A percentile compares a stretch with the other conserved stretches of the same genome.
Evolutionary conservation across 1,140 invertebrate species (phyloP).

Genomic region (Drosophila seguyi): DNA sequence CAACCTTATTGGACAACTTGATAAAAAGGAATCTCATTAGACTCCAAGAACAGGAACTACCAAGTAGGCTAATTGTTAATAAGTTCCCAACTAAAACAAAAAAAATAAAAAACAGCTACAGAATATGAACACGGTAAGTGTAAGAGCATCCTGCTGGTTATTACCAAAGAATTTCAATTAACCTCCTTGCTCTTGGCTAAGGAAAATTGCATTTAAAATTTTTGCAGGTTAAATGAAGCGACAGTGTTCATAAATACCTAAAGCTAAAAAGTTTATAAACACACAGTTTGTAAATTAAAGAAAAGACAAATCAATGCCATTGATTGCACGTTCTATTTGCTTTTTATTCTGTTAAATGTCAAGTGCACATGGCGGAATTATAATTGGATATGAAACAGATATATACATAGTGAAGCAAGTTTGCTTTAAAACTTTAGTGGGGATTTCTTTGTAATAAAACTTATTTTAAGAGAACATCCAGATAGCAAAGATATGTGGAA

Average conservation of each 20-base stretch:
- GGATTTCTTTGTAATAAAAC: background rate
- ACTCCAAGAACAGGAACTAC: background rate
- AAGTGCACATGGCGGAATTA: background rate
- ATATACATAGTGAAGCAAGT: too few species aligned
- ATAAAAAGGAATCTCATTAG: background rate
- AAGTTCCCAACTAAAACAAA: background rate
- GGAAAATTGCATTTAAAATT: background rate
- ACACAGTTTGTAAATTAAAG: too few species aligned
- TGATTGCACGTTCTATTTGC: background rate
- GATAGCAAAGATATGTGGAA: background rate
- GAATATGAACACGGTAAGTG: background rate
- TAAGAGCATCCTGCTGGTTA: background rate
- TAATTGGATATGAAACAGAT: background rate
- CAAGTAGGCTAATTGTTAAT: slow-evolving; percentile 1
- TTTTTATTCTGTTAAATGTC: slow-evolving; percentile 1
- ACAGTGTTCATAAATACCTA: background rate
- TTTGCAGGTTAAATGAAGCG: background rate
- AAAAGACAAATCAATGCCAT: background rate
- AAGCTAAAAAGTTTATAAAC: background rate
- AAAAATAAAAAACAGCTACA: background rate
- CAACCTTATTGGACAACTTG: background rate
- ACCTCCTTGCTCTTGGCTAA: background rate
- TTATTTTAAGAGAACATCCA: background rate
- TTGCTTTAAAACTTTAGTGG: background rate
- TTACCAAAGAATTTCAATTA: too few species aligned